Evolutionary conservation across 1,140 invertebrate species (phyloP).

Genomic region (Procambarus virginalis): DNA sequence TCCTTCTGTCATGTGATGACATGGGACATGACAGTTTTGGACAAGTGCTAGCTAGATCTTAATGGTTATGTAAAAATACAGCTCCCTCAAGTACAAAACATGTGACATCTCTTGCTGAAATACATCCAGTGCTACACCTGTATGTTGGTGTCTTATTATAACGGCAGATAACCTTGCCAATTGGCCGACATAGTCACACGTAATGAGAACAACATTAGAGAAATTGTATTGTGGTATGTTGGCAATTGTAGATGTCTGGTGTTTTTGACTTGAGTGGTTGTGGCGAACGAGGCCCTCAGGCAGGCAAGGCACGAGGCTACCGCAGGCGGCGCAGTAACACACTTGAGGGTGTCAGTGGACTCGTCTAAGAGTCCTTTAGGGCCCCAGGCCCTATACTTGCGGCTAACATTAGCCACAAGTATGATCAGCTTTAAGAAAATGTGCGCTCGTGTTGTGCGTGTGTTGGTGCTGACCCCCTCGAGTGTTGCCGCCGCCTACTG

Average conservation of each 20-base stretch:
- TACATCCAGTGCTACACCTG: background rate
- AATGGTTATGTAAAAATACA: background rate
- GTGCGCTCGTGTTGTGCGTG: background rate
- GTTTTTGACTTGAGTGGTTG: background rate
- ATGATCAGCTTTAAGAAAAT: background rate
- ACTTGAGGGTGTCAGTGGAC: background rate
- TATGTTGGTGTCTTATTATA: background rate
- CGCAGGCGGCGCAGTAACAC: background rate
- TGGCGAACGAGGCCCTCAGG: background rate
- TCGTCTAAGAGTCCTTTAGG: background rate
- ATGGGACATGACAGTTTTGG: background rate
- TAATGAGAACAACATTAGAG: background rate
- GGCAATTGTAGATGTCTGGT: background rate
- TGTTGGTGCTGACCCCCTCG: background rate
- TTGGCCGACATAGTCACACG: background rate
- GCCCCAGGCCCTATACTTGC: background rate
- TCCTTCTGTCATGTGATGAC: background rate
- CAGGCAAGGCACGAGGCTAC: background rate
- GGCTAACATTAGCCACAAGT: background rate
- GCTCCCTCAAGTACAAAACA: background rate
- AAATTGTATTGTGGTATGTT: background rate
- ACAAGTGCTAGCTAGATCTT: background rate
- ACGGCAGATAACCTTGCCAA: background rate
- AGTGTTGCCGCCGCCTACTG: background rate
- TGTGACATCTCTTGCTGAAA: background rate